Evolutionary conservation across 2,888 invertebrate genomes (phyloP).

Genomic region (Lasioglossum figueresi): DNA sequence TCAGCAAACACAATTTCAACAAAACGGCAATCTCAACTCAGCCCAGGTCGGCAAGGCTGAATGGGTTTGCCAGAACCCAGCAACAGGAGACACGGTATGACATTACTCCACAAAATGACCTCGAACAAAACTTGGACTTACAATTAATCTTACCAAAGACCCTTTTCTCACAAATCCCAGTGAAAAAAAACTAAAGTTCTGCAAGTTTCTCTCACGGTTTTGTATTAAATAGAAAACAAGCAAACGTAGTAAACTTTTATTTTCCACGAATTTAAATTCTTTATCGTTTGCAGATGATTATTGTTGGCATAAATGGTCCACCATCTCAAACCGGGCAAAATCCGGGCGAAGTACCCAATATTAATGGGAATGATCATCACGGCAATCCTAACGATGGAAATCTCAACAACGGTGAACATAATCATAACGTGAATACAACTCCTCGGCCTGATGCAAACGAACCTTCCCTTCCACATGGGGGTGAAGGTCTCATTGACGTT

Average conservation of each 20-base stretch:
- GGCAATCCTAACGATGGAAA: slow-evolving; percentile 2
- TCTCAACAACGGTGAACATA: neutral
- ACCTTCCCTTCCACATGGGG: neutral
- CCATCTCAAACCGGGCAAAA: neutral
- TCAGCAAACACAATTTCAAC: neutral
- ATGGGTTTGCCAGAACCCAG: slow-evolving; percentile 71
- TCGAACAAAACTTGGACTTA: neutral
- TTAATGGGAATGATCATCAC: neutral
- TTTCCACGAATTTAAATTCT: neutral
- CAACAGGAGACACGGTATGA: slow-evolving; percentile 68
- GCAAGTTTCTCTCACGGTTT: neutral
- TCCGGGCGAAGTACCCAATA: neutral
- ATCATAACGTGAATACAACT: neutral
- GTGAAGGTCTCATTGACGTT: slow-evolving; percentile 47
- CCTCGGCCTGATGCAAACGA: neutral
- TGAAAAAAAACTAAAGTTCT: neutral
- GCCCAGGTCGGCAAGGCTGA: slow-evolving; percentile 31
- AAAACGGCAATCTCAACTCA: neutral
- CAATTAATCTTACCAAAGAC: neutral
- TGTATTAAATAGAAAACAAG: neutral
- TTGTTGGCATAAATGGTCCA: neutral
- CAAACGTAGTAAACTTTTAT: neutral
- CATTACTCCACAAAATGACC: neutral
- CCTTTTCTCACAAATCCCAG: neutral
- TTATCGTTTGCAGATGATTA: slow-evolving; percentile 21